A percentile compares a stretch with the other conserved stretches of the same genome.
Evolutionary conservation across 2,888 invertebrate genomes (phyloP).

Genomic region (Dermolepida albohirtum): DNA sequence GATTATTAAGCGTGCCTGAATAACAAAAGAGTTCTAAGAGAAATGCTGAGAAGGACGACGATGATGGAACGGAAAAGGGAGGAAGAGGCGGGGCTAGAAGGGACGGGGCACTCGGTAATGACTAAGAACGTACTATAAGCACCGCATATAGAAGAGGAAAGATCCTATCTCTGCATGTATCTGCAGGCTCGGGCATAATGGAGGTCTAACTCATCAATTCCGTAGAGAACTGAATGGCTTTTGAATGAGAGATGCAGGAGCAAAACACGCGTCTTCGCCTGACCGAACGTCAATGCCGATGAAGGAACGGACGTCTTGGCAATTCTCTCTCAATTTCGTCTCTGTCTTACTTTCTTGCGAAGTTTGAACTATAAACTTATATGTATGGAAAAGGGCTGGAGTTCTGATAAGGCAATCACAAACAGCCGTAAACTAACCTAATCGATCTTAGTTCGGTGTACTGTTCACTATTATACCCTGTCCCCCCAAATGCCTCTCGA

Average conservation of each 20-base stretch:
- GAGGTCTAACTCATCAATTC: constrained; percentile 30
- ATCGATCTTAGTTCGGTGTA: constrained; percentile 11
- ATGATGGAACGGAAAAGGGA: background rate
- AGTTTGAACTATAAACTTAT: no score
- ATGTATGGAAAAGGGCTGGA: background rate
- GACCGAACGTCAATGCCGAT: constrained; percentile 22
- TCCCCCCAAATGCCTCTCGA: constrained; percentile 2
- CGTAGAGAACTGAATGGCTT: constrained; percentile 19
- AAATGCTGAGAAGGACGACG: background rate
- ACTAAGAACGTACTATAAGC: background rate
- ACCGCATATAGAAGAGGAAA: background rate
- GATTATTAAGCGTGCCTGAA: constrained; percentile 14
- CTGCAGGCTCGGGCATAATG: constrained; percentile 16
- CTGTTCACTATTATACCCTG: no score
- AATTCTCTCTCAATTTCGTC: no score
- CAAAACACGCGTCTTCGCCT: constrained; percentile 23
- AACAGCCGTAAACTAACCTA: constrained; percentile 14
- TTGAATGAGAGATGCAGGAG: constrained; percentile 24
- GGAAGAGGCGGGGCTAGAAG: background rate
- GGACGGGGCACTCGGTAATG: constrained; percentile 1
- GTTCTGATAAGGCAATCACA: constrained; percentile 10
- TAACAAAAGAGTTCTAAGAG: constrained; percentile 12
- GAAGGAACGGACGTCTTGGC: background rate
- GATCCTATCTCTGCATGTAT: constrained; percentile 15
- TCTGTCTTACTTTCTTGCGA: no score